Conservation (phyloP, 2,888 invertebrate genomes). For the Notodonta ziczac region DNA sequence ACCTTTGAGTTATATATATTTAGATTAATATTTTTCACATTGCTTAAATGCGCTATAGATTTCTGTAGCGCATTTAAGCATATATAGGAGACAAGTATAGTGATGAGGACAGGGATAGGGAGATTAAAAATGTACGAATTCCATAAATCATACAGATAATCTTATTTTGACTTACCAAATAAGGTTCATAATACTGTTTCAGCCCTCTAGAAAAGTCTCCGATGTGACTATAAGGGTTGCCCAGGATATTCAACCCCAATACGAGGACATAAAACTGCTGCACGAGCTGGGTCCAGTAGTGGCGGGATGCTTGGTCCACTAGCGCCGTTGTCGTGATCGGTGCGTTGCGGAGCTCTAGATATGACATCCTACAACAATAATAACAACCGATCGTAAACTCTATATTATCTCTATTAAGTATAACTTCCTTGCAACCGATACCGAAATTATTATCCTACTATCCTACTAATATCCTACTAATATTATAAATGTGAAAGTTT, state of each 20-base stretch:
- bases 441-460: no score
- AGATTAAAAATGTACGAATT: no score
- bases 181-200: conserved; percentile 87
- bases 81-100: no score
- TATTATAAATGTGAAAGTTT: no score
- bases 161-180: conserved; percentile 69
- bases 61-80: no score
- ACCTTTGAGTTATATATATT: no score
- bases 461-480: no score
- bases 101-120: no score
- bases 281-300: conserved; percentile 88
- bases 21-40: no score
- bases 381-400: neutral
- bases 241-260: conserved; percentile 90
- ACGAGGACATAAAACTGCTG: conserved; percentile 93
- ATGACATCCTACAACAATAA: conserved; percentile 85
- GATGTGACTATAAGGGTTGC: conserved; percentile 90
- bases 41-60: no score
- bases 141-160: neutral
- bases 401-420: no score
- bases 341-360: conserved; percentile 86
- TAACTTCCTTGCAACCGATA: no score
- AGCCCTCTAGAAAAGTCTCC: conserved; percentile 86
- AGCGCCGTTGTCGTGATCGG: conserved; percentile 79
- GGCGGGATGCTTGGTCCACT: conserved; percentile 83